phyloP scores from a whole-genome alignment of 2,888 invertebrate genomes.

The Pachydiplax longipennis region DNA sequence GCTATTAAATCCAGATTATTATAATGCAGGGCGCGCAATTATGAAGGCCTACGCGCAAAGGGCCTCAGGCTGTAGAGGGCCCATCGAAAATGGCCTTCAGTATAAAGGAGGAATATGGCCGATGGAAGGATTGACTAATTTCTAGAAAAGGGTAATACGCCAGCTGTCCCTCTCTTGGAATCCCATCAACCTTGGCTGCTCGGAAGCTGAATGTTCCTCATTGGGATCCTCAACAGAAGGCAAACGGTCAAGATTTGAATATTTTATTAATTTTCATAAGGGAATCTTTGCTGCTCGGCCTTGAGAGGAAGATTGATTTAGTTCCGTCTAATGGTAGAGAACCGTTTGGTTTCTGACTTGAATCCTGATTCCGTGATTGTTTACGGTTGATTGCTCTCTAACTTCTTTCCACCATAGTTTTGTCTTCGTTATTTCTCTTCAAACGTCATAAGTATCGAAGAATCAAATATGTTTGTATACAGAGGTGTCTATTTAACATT shows the following conservation, averaged over 20 bases:
- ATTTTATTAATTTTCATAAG: not conserved
- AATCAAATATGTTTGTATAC: too few relatives aligned
- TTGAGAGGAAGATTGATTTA: not conserved
- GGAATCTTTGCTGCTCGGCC: not conserved
- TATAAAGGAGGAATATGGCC: not conserved
- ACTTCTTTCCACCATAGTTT: too few relatives aligned
- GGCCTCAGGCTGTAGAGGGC: not conserved
- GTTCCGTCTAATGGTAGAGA: not conserved
- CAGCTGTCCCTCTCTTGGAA: not conserved
- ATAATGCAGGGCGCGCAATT: not conserved
- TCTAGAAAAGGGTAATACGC: not conserved
- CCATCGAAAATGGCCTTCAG: conserved; percentile 3
- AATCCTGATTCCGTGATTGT: not conserved
- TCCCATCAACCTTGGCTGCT: not conserved
- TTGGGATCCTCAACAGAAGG: not conserved
- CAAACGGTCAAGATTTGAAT: not conserved
- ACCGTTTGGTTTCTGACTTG: not conserved
- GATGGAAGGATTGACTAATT: conserved; percentile 21
- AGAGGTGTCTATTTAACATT: too few relatives aligned
- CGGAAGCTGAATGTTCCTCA: not conserved
- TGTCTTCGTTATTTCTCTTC: too few relatives aligned
- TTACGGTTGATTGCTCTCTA: not conserved
- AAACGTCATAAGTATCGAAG: too few relatives aligned
- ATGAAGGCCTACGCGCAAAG: not conserved
- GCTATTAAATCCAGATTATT: conserved; percentile 25